Conservation (phyloP, 2,797 vertebrate genomes). For the Neostethus bicornis region DNA sequence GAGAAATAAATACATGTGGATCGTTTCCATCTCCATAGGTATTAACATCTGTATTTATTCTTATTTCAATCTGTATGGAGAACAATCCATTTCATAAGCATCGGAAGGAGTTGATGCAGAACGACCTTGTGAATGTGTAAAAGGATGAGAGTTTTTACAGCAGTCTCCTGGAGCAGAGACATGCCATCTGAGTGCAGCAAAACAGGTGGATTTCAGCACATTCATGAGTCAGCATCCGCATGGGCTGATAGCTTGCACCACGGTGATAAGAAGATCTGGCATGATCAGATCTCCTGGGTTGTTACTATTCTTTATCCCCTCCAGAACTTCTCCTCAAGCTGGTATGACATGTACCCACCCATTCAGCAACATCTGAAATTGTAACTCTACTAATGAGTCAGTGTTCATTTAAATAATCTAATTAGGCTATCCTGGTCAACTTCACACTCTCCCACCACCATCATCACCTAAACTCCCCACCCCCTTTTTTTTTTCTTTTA, state of each 20-base stretch:
- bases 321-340: neutral
- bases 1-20: constrained; percentile 51
- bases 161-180: constrained; percentile 18
- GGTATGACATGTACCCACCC: constrained; percentile 2
- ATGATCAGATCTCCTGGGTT: constrained; percentile 1
- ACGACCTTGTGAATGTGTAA: constrained; percentile 61
- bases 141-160: constrained; percentile 36
- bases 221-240: constrained; percentile 43
- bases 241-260: constrained; percentile 27
- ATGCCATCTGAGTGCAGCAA: constrained; percentile 19
- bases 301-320: neutral
- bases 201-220: constrained; percentile 43
- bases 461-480: neutral
- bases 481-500: too few species aligned
- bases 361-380: constrained; percentile 20
- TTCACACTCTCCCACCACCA: constrained; percentile 8
- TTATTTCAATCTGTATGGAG: constrained; percentile 19
- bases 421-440: constrained; percentile 43
- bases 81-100: constrained; percentile 36
- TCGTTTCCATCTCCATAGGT: constrained; percentile 62
- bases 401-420: constrained; percentile 51
- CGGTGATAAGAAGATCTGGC: constrained; percentile 15
- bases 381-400: constrained; percentile 34
- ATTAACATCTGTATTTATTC: constrained; percentile 3
- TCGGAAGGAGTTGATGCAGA: constrained; percentile 20